Conservation (phyloP, 1,140 invertebrate species). For the Drosophila lini region DNA sequence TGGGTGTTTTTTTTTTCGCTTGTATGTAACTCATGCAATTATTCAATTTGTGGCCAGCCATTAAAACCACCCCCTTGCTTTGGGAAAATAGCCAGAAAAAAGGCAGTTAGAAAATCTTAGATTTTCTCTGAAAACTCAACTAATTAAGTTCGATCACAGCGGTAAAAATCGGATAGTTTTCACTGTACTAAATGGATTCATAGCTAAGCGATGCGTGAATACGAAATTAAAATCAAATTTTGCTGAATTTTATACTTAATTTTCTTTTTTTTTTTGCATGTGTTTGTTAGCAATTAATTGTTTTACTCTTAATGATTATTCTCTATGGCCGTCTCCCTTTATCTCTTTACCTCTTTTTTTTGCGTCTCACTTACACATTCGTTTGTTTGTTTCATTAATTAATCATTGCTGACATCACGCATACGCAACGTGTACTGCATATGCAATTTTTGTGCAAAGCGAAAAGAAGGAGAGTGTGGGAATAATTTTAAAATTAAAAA, state of each 20-base stretch:
- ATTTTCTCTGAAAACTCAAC: slow-evolving; percentile 5
- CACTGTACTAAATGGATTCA: slow-evolving; percentile 14
- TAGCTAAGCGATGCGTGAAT: slow-evolving; percentile 62
- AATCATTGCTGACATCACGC: slow-evolving; percentile 73
- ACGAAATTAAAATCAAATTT: slow-evolving; percentile 61
- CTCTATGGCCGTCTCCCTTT: slow-evolving; percentile 18
- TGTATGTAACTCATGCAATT: slow-evolving; percentile 63
- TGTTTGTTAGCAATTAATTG: slow-evolving; percentile 56
- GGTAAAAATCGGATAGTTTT: neutral
- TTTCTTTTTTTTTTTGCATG: slow-evolving; percentile 2
- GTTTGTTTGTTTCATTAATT: slow-evolving; percentile 65
- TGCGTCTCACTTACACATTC: slow-evolving; percentile 13
- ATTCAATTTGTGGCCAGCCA: slow-evolving; percentile 70
- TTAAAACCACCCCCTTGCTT: slow-evolving; percentile 12
- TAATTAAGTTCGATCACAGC: slow-evolving; percentile 21
- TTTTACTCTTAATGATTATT: slow-evolving; percentile 57
- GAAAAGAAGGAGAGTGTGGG: neutral
- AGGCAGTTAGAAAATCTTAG: slow-evolving; percentile 7
- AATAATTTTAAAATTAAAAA: slow-evolving; percentile 23
- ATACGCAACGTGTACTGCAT: slow-evolving; percentile 60
- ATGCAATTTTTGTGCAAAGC: slow-evolving; percentile 48
- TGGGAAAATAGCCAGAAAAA: slow-evolving; percentile 4
- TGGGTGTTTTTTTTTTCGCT: slow-evolving; percentile 16
- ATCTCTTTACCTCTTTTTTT: slow-evolving; percentile 3
- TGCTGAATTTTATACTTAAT: slow-evolving; percentile 6